A percentile compares a stretch with the other conserved stretches of the same genome.
Conservation (phyloP, 2,888 invertebrate genomes). For the Ornithoptera priamus region DNA sequence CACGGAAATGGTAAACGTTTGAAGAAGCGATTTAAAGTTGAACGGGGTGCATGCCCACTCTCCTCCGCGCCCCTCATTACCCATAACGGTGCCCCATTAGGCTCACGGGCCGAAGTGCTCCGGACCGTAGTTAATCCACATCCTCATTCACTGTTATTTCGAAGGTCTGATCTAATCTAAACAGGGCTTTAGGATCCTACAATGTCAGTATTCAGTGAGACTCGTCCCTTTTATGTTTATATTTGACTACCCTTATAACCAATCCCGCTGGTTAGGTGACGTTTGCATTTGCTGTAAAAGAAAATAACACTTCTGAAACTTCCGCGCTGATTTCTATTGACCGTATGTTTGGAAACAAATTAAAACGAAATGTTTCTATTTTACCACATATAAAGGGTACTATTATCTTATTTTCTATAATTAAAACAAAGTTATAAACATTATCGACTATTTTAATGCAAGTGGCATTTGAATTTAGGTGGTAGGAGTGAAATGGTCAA, state of each 20-base stretch:
- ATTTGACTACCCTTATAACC: constrained; percentile 70
- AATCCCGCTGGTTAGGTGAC: constrained; percentile 58
- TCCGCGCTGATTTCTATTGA: constrained; percentile 49
- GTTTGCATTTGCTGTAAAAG: constrained; percentile 69
- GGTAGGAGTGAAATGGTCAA: constrained; percentile 67
- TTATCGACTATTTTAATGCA: constrained; percentile 47
- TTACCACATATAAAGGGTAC: too few relatives aligned
- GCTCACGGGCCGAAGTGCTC: constrained; percentile 76
- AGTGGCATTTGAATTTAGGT: constrained; percentile 43
- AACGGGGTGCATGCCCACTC: constrained; percentile 48
- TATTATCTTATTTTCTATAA: too few relatives aligned
- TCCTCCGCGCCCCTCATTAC: constrained; percentile 71
- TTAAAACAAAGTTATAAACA: too few relatives aligned
- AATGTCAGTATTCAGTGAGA: constrained; percentile 75
- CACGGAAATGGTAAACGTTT: constrained; percentile 48
- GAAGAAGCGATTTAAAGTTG: constrained; percentile 45
- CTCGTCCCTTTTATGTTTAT: constrained; percentile 74
- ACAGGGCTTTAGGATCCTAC: constrained; percentile 77
- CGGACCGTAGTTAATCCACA: constrained; percentile 80
- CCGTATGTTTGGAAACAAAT: too few relatives aligned
- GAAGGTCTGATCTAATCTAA: constrained; percentile 81
- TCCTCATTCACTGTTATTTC: constrained; percentile 81
- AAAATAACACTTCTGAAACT: constrained; percentile 73
- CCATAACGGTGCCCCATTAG: constrained; percentile 77
- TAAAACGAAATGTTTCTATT: too few relatives aligned